phyloP scores from a whole-genome alignment of 2,797 vertebrate genomes.

The Discoglossus pictus region DNA sequence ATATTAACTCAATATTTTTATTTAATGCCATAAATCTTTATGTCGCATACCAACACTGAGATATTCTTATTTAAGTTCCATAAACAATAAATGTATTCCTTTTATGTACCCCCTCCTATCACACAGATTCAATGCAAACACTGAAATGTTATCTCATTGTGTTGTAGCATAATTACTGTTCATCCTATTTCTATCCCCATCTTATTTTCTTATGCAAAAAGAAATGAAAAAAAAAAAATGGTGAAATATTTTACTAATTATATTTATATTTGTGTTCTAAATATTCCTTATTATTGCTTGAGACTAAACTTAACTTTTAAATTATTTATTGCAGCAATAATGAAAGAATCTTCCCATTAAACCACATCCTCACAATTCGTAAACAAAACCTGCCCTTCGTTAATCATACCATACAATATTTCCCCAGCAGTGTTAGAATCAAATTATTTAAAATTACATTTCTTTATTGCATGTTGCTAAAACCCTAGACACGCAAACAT shows the following conservation, averaged over 20 bases:
- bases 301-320: slow-evolving; percentile 69
- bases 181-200: slow-evolving; percentile 10
- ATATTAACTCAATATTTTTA: too few relatives aligned
- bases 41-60: too few relatives aligned
- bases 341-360: slow-evolving; percentile 68
- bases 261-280: slow-evolving; percentile 66
- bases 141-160: neutral
- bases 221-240: slow-evolving; percentile 51
- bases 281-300: slow-evolving; percentile 62
- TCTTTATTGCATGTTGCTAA: slow-evolving; percentile 86
- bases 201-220: slow-evolving; percentile 43
- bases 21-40: too few relatives aligned
- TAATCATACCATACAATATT: slow-evolving; percentile 79
- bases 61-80: slow-evolving; percentile 24
- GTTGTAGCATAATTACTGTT: slow-evolving; percentile 8
- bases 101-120: neutral
- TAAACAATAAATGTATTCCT: neutral
- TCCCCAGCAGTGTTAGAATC: slow-evolving; percentile 81
- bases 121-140: slow-evolving; percentile 8
- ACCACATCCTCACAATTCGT: slow-evolving; percentile 64
- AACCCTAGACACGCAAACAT: slow-evolving; percentile 82
- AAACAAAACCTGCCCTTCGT: slow-evolving; percentile 72
- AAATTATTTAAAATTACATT: slow-evolving; percentile 86
- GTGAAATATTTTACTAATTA: slow-evolving; percentile 62
- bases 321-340: slow-evolving; percentile 76